Evolutionary conservation across 1,140 invertebrate genomes (phyloP).

Genomic region (Scaptomyza montana): DNA sequence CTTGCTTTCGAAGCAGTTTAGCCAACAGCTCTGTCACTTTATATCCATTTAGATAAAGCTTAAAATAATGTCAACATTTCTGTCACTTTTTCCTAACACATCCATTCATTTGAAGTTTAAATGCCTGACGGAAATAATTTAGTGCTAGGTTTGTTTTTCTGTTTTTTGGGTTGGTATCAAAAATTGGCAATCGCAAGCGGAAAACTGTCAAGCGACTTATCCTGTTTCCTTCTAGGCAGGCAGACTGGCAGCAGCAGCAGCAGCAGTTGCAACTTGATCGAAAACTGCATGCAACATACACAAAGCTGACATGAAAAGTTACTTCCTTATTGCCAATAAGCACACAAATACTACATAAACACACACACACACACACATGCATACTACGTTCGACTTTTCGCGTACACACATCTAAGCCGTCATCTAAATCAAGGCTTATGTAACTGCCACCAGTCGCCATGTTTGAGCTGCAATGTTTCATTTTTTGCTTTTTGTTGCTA

Average conservation of each 20-base stretch:
- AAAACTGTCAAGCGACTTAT: conserved; percentile 68
- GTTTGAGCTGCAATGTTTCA: conserved; percentile 53
- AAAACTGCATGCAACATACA: conserved; percentile 42
- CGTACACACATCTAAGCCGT: conserved; percentile 59
- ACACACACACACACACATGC: conserved; percentile 27
- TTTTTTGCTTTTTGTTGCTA: conserved; percentile 29
- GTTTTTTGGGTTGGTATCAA: conserved; percentile 6
- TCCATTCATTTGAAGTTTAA: no score
- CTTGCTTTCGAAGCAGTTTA: neutral
- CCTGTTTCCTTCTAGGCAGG: conserved; percentile 54
- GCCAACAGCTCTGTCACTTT: conserved; percentile 14
- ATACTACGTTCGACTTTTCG: neutral
- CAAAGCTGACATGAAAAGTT: conserved; percentile 73
- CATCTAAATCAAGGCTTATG: conserved; percentile 80
- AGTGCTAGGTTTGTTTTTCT: conserved; percentile 10
- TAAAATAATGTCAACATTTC: conserved; percentile 4
- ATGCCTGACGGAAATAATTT: conserved; percentile 50
- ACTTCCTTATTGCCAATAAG: conserved; percentile 76
- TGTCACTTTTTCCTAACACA: conserved; percentile 19
- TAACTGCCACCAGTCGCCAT: conserved; percentile 67
- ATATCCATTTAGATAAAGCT: conserved; percentile 1
- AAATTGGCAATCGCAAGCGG: conserved; percentile 53
- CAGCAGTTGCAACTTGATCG: conserved; percentile 34
- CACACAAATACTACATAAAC: no score
- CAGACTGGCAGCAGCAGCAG: conserved; percentile 34